Conservation (phyloP, 2,113 vertebrate species). For the Siniperca chuatsi region DNA sequence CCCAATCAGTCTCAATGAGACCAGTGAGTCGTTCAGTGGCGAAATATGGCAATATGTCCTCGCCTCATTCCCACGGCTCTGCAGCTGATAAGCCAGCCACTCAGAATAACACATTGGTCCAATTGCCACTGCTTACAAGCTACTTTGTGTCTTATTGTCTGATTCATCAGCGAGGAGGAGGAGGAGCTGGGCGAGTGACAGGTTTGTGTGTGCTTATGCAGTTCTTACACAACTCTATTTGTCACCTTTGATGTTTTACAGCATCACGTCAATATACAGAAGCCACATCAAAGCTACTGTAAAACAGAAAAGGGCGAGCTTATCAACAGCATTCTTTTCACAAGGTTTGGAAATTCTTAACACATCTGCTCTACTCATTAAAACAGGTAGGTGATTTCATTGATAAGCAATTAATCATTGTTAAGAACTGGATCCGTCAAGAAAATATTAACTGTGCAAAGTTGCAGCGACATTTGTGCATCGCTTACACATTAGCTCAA, state of each 20-base stretch:
- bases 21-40: slow-evolving; percentile 37
- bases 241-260: slow-evolving; percentile 31
- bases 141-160: slow-evolving; percentile 62
- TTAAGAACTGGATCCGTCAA: slow-evolving; percentile 1
- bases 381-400: slow-evolving; percentile 31
- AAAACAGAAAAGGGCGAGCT: slow-evolving; percentile 13
- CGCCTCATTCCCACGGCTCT: slow-evolving; percentile 44
- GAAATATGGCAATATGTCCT: slow-evolving; percentile 61
- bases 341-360: not conserved
- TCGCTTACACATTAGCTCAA: not conserved
- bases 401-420: slow-evolving; percentile 33
- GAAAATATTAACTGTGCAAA: slow-evolving; percentile 8
- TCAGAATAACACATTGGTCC: slow-evolving; percentile 59
- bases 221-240: slow-evolving; percentile 22
- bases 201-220: slow-evolving; percentile 30
- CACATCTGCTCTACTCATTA: slow-evolving; percentile 33
- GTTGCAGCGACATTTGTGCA: not conserved
- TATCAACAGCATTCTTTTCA: slow-evolving; percentile 1
- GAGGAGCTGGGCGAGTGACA: slow-evolving; percentile 42
- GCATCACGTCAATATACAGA: not conserved
- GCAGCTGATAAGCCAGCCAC: slow-evolving; percentile 59
- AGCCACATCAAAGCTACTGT: slow-evolving; percentile 12
- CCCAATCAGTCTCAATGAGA: slow-evolving; percentile 71
- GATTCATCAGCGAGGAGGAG: slow-evolving; percentile 55
- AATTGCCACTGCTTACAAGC: slow-evolving; percentile 69